A percentile compares a stretch with the other conserved stretches of the same genome.
Evolutionary conservation across 2,888 invertebrate genomes (phyloP).

Genomic region (Tanypteryx hageni): DNA sequence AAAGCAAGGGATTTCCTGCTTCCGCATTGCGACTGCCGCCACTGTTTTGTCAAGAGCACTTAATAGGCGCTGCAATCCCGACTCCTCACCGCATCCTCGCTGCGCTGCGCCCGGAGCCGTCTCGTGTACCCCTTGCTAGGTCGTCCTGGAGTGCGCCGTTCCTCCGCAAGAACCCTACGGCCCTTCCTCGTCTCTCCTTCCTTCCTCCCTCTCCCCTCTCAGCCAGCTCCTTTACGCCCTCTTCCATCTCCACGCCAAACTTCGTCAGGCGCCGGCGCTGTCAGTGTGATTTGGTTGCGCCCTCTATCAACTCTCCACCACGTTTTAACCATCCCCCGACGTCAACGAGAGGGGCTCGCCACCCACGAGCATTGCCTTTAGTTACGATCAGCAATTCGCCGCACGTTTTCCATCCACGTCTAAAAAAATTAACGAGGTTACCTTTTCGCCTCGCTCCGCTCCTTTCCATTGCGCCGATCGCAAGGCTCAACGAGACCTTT

Average conservation of each 20-base stretch:
- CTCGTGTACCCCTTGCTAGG: slow-evolving; percentile 18
- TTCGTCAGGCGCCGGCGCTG: slow-evolving; percentile 16
- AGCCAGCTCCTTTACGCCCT: not conserved
- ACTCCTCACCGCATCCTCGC: slow-evolving; percentile 9
- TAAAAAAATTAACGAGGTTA: not conserved
- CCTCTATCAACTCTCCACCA: not conserved
- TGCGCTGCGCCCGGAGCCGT: not conserved
- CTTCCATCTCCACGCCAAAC: not conserved
- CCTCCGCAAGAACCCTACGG: not conserved
- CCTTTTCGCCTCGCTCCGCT: not conserved
- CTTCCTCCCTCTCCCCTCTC: not conserved
- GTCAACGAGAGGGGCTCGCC: not conserved
- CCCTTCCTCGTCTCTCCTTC: not conserved
- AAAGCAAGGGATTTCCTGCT: not conserved
- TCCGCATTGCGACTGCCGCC: slow-evolving; percentile 21
- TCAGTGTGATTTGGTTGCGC: not conserved
- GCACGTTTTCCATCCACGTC: not conserved
- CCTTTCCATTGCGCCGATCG: not conserved
- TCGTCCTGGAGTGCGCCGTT: slow-evolving; percentile 6
- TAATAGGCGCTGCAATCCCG: slow-evolving; percentile 9
- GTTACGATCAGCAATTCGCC: not conserved
- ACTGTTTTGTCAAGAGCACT: not conserved
- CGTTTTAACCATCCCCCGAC: not conserved
- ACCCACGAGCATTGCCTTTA: slow-evolving; percentile 6
- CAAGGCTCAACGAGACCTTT: not conserved